Evolutionary conservation across 2,113 vertebrate genomes (phyloP), one percentile per base, ranked within the genome.

Genomic region (Dipodomys stephensi): DNA sequence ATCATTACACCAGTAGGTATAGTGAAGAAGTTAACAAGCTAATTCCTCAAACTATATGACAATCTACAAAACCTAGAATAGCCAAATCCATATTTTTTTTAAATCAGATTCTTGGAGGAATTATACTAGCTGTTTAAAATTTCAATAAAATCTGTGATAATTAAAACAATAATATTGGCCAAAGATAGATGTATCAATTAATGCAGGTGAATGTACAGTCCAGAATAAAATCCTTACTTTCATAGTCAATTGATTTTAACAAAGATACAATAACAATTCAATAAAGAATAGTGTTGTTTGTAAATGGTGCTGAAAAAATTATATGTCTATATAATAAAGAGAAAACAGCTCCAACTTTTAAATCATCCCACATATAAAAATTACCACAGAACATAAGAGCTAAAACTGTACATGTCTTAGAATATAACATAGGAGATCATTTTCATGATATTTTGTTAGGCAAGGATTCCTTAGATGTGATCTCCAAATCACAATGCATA

Each of bases 211-310:
- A 81, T 32, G 92, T 39, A 57, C 28, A 35, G 49, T 57, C 44
- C 84, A 86, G 49, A 91, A 96, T 64, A 30, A 90, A 95, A 81
- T 7, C 16, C 1, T 79, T 88, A 83, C 1, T 86, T 93, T 91
- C 35, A 81, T 32, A 57, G 25, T 22, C 72, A 87, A 62, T 2
- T 85, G 46, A 88, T 71, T 92, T 93, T 64, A 68, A 88, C 28
- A 86, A 91, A 84, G 32, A 65, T 65, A 62, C 16, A 39, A 2
- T 87, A 3, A 80, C 2, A 76, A 72, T 83, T 91, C 46, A 83
- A n/a, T 68, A 77, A 85, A 82, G 11, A 19, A 3, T 44, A 92
- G 15, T 83, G 32, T 82, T 22, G 15, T 74, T 85, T 88, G 84
- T 46, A 81, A 80, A 39, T 85, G 67, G 13, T 83, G 32, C 46